Conservation (phyloP, 2,888 invertebrate species). For the Schizotus pectinicornis region DNA sequence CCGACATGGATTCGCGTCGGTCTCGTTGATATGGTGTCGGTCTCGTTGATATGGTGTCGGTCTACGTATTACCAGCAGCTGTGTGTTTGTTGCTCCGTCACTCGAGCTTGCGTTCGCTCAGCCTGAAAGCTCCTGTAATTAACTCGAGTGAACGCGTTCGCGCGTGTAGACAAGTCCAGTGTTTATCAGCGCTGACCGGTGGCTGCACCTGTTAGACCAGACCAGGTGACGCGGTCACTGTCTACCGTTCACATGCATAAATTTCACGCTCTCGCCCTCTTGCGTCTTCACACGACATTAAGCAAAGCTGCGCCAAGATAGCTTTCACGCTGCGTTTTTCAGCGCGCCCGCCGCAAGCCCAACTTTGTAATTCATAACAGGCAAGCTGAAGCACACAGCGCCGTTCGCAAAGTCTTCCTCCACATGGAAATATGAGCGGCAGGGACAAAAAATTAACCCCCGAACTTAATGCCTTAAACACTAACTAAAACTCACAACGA, state of each 20-base stretch:
- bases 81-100: slow-evolving; percentile 8
- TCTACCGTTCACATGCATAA: slow-evolving; percentile 16
- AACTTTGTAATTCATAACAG: too few relatives aligned
- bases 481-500: too few relatives aligned
- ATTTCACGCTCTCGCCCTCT: slow-evolving; percentile 11
- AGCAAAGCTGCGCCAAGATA: slow-evolving; percentile 23
- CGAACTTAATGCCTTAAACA: too few relatives aligned
- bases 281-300: slow-evolving; percentile 23
- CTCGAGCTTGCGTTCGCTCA: slow-evolving; percentile 18
- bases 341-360: too few relatives aligned
- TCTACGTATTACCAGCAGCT: slow-evolving; percentile 7
- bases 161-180: slow-evolving; percentile 31
- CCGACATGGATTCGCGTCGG: too few relatives aligned
- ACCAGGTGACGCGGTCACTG: slow-evolving; percentile 8
- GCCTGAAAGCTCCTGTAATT: slow-evolving; percentile 35
- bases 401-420: too few relatives aligned
- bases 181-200: slow-evolving; percentile 34
- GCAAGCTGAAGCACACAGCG: too few relatives aligned
- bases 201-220: slow-evolving; percentile 23
- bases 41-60: background rate
- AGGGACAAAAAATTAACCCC: too few relatives aligned
- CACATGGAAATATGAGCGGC: too few relatives aligned
- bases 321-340: slow-evolving; percentile 5
- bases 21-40: background rate
- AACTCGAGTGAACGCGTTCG: slow-evolving; percentile 30